Evolutionary conservation across 1,140 invertebrate species (phyloP).

Genomic region (Cyclargus thomasi): DNA sequence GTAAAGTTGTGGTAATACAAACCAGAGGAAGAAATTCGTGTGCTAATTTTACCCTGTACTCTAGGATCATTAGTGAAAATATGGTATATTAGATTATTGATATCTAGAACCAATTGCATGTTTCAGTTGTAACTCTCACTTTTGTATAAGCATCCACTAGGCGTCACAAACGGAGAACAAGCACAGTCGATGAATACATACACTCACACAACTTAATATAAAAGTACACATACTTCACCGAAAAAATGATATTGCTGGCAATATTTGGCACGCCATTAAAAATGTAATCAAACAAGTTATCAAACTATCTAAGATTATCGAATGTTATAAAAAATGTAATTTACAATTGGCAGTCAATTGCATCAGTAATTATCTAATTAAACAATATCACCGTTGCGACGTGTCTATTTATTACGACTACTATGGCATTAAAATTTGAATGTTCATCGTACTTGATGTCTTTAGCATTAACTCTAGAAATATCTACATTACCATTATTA

Average conservation of each 20-base stretch:
- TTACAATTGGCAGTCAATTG: conserved; percentile 74
- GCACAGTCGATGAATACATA: conserved; percentile 44
- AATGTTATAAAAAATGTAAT: conserved; percentile 66
- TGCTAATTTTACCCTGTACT: conserved; percentile 74
- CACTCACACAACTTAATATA: conserved; percentile 41
- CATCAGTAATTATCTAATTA: conserved; percentile 59
- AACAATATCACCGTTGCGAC: conserved; percentile 64
- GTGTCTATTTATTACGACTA: conserved; percentile 45
- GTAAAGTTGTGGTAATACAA: conserved; percentile 63
- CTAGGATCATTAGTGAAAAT: conserved; percentile 69
- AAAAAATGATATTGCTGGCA: conserved; percentile 42
- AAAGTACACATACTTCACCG: conserved; percentile 38
- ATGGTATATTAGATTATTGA: conserved; percentile 32
- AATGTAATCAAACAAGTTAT: conserved; percentile 67
- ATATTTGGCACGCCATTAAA: conserved; percentile 64
- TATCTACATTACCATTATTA: conserved; percentile 60
- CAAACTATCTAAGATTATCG: conserved; percentile 71
- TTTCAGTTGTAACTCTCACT: conserved; percentile 45
- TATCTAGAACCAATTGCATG: conserved; percentile 24
- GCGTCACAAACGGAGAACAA: conserved; percentile 44
- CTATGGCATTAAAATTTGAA: conserved; percentile 50
- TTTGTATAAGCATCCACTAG: conserved; percentile 61
- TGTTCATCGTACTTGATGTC: conserved; percentile 36
- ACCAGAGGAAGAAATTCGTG: conserved; percentile 63
- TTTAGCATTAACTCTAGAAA: conserved; percentile 43